Base-by-base conservation (phyloP, 2,888 invertebrate genomes). In the Ectemnius cavifrons region DNA sequence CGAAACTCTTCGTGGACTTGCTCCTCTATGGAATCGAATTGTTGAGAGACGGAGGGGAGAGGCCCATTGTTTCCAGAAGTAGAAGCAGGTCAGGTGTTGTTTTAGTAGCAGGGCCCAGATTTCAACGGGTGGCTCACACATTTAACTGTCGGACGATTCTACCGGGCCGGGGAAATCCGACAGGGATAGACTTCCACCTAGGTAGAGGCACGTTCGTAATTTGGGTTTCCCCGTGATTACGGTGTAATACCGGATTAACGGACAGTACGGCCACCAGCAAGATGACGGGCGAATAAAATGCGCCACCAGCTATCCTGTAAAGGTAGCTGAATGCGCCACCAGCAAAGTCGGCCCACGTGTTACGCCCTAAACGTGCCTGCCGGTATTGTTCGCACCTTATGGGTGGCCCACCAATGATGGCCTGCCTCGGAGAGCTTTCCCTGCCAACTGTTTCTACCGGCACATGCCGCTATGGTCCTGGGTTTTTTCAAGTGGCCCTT, bases 261-360 rank as follows among this genome's bases (percentile, higher is more conserved):
- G 73, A 84, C 77, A 84, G 64, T 83, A 72, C 63, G 56, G 75
- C 83, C 86, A 85, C 84, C 85, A 83, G 83, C 65, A 72, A 79
- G 23, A 63, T 37, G 20, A 23, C 37, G 63, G 62, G 68, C 58
- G 20, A 66, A 60, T 70, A 72, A 73, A 79, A 77, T 78, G 58
- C 60, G 63, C 79, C 73, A 78, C 78, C 80, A 79, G 73, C 58
- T 72, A 78, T 67, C 67, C 63, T 66, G 67, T 78, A 72, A 81
- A 66, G 62, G 16, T 27, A 14, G 5, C 63, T 77, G 75, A 85
- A 84, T 84, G 69, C 59, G 76, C 80, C 84, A 85, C 84, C 85
- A 84, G 85, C 77, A 75, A 76, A 78, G 69, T 74, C 68, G 68
- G n/a, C 14, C 63, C 77, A 72, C 76, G 73, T 77, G 72, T 62